A percentile compares a stretch with the other conserved stretches of the same genome.
Evolutionary conservation across 92 coral and sea anemone species (phyloP).

Genomic region (Siderastrea siderea): DNA sequence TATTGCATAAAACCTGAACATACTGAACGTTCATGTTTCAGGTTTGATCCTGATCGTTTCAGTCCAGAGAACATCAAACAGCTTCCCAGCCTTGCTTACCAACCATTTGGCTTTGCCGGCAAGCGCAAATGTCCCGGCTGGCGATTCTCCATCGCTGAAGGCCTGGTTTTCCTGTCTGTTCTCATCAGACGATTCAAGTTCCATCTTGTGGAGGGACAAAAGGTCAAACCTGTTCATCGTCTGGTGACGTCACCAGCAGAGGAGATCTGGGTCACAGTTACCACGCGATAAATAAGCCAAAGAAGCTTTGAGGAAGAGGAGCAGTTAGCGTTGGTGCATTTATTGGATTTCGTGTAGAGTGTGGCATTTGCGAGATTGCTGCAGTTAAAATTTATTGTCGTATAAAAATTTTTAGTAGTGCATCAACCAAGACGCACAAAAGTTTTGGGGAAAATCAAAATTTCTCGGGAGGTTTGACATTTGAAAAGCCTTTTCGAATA

Average conservation of each 20-base stretch:
- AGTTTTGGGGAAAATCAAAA: too few species aligned
- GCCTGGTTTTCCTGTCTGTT: conserved; percentile 87
- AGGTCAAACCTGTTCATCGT: conserved; percentile 80
- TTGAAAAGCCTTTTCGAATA: too few species aligned
- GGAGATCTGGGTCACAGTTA: conserved; percentile 90
- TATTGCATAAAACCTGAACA: too few species aligned
- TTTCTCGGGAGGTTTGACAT: too few species aligned
- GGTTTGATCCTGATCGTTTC: conserved; percentile 99
- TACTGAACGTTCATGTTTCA: conserved; percentile 10
- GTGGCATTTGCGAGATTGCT: too few species aligned
- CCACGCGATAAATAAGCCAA: conserved; percentile 46
- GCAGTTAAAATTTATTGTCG: too few species aligned
- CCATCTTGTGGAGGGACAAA: conserved; percentile 89
- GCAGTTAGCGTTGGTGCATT: too few species aligned
- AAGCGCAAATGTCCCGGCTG: conserved; percentile 98
- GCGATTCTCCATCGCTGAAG: conserved; percentile 92
- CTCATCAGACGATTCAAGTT: conserved; percentile 87
- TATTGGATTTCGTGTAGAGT: too few species aligned
- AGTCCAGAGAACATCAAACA: conserved; percentile 82
- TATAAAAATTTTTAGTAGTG: too few species aligned
- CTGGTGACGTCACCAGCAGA: conserved; percentile 92
- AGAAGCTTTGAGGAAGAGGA: too few species aligned
- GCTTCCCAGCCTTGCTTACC: conserved; percentile 88
- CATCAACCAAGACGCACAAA: too few species aligned
- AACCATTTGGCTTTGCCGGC: conserved; percentile 99